phyloP scores from a whole-genome alignment of 2,888 invertebrate species.

The Arrhopalites spinosus region DNA sequence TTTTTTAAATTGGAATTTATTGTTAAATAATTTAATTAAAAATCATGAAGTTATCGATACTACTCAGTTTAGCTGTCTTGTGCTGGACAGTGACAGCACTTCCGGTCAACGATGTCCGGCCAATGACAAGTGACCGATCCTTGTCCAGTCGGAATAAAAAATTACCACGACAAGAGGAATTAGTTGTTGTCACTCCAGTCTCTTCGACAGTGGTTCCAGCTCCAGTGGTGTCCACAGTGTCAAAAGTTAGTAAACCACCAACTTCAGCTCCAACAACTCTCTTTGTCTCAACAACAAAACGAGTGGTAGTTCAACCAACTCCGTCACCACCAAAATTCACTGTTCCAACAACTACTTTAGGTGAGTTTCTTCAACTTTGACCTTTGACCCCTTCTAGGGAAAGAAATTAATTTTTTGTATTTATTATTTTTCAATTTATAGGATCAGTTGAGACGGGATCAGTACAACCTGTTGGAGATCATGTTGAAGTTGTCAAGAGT shows the following conservation, averaged over 20 bases:
- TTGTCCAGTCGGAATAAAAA: neutral
- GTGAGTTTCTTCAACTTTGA: too few species aligned
- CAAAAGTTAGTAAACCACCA: neutral
- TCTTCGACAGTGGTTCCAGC: neutral
- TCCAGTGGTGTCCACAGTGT: neutral
- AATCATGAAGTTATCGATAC: neutral
- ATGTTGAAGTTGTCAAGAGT: neutral
- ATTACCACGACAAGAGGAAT: neutral
- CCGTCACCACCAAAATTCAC: too few species aligned
- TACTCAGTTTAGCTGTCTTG: too few species aligned
- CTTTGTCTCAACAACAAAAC: neutral
- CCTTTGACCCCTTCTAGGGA: too few species aligned
- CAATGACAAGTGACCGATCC: too few species aligned
- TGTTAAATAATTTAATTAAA: neutral
- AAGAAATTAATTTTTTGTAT: too few species aligned
- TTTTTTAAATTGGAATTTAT: neutral
- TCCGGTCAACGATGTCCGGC: neutral
- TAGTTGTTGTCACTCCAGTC: too few species aligned
- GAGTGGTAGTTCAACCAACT: too few species aligned
- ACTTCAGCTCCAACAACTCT: neutral
- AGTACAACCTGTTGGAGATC: constrained; percentile 21
- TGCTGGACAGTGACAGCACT: neutral
- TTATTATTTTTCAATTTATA: neutral
- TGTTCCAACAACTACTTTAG: too few species aligned
- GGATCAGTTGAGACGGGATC: constrained; percentile 6